Percentiles rank a stretch among this genome's conserved stretches.
These are phyloP conservation scores for Ophraella communa DNA, from an alignment of 2,888 invertebrate genomes.

Conservation along the genomic window DNA sequence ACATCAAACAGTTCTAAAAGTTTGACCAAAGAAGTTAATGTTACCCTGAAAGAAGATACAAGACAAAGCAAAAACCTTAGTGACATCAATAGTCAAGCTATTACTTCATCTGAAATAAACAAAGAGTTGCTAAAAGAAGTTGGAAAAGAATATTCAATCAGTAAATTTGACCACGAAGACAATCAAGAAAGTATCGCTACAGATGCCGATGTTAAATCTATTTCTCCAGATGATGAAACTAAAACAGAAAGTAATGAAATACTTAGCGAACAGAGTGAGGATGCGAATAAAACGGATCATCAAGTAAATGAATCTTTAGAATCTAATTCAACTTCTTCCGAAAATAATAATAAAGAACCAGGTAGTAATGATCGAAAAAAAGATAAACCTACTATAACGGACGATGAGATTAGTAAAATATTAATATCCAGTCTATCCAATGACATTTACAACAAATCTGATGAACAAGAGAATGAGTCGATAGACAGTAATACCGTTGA, in stretches of 20 bases:
- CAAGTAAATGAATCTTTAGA: neutral
- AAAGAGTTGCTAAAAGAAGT: neutral
- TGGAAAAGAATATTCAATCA: neutral
- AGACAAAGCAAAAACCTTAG: neutral
- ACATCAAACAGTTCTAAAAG: neutral
- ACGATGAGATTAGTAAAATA: slow-evolving; percentile 13
- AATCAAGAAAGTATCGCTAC: neutral
- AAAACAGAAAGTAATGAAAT: neutral
- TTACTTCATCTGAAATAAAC: no score
- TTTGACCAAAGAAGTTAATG: neutral
- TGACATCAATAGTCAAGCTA: no score
- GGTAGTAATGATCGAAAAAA: neutral
- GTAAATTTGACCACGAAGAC: no score
- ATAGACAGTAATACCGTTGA: neutral
- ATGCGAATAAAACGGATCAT: neutral
- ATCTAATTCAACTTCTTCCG: neutral
- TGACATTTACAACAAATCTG: neutral
- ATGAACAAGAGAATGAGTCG: neutral
- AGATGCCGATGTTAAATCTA: neutral
- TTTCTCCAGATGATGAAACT: neutral
- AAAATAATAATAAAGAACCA: neutral
- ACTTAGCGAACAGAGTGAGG: neutral
- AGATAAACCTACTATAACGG: neutral
- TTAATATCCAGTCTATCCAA: slow-evolving; percentile 9
- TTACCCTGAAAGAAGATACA: neutral